Evolutionary conservation across 2,888 invertebrate genomes (phyloP).

Genomic region (Campoplex capitator): DNA sequence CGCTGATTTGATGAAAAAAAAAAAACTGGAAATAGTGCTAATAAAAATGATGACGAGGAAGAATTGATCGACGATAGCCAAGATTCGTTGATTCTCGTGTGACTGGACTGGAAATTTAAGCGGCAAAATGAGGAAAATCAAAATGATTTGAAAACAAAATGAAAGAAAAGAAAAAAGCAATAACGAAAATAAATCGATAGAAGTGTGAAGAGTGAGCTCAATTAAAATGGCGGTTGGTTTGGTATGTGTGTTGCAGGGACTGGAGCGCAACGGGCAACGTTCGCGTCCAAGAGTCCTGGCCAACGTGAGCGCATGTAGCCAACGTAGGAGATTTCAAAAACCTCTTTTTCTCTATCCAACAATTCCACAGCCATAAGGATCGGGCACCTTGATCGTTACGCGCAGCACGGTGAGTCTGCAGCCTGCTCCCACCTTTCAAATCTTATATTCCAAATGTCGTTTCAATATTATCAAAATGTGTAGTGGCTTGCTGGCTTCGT

Average conservation of each 20-base stretch:
- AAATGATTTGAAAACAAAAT: constrained; percentile 9
- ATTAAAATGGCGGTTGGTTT: constrained; percentile 62
- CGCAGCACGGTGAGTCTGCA: constrained; percentile 82
- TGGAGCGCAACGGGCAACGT: constrained; percentile 84
- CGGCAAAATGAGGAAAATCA: neutral
- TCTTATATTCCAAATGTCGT: neutral
- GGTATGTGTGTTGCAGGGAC: constrained; percentile 82
- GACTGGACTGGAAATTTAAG: too few species aligned
- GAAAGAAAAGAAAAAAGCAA: neutral
- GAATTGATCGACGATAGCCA: too few species aligned
- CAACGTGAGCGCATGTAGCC: constrained; percentile 83
- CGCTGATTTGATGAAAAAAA: too few species aligned
- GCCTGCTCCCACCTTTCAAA: neutral
- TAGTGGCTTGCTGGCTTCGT: neutral
- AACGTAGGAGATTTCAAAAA: constrained; percentile 78
- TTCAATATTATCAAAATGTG: neutral
- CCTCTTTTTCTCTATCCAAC: constrained; percentile 75
- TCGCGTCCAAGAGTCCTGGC: constrained; percentile 84
- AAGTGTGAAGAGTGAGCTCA: constrained; percentile 23
- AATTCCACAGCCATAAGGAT: constrained; percentile 76
- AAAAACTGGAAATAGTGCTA: too few species aligned
- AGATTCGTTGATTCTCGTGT: too few species aligned
- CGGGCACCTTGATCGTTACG: constrained; percentile 81
- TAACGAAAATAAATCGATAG: neutral
- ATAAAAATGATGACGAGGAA: too few species aligned